These are phyloP conservation scores for Arbacia lixula DNA, from an alignment of 53 echinoderm and acorn worm genomes.

Conservation along the genomic window DNA sequence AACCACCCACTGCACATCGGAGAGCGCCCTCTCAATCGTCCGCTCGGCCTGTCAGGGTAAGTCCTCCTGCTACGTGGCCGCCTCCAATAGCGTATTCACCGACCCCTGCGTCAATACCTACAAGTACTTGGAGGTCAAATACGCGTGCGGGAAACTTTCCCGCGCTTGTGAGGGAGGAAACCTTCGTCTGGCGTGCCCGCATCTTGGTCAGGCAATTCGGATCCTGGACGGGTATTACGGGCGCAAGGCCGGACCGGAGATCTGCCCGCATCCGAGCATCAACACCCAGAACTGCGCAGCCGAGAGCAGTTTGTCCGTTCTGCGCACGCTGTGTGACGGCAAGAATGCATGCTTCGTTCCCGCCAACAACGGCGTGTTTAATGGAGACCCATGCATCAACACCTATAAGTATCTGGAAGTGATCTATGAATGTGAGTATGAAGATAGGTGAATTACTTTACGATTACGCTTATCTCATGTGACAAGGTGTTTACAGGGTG, in stretches of 20 bases:
- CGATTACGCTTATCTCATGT: too few relatives aligned
- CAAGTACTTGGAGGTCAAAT: slow-evolving; percentile 27
- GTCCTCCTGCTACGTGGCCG: background rate
- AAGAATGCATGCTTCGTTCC: slow-evolving; percentile 36
- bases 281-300: slow-evolving; percentile 43
- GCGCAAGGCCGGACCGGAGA: slow-evolving; percentile 34
- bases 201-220: slow-evolving; percentile 2
- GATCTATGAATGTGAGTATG: slow-evolving; percentile 10
- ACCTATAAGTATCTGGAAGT: slow-evolving; percentile 66
- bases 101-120: slow-evolving; percentile 29
- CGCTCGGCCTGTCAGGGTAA: background rate
- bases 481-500: too few relatives aligned
- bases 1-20: slow-evolving; percentile 10
- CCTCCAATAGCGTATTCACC: slow-evolving; percentile 16
- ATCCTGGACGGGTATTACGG: slow-evolving; percentile 46
- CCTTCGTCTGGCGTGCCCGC: background rate
- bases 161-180: slow-evolving; percentile 2
- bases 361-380: slow-evolving; percentile 41
- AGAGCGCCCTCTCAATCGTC: background rate
- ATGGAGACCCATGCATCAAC: slow-evolving; percentile 54
- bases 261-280: slow-evolving; percentile 44
- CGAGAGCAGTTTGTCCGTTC: background rate
- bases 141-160: slow-evolving; percentile 6
- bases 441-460: background rate
- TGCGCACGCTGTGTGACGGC: slow-evolving; percentile 43